Evolutionary conservation across 1,140 invertebrate species (phyloP).

Genomic region (Caenorhabditis latens): DNA sequence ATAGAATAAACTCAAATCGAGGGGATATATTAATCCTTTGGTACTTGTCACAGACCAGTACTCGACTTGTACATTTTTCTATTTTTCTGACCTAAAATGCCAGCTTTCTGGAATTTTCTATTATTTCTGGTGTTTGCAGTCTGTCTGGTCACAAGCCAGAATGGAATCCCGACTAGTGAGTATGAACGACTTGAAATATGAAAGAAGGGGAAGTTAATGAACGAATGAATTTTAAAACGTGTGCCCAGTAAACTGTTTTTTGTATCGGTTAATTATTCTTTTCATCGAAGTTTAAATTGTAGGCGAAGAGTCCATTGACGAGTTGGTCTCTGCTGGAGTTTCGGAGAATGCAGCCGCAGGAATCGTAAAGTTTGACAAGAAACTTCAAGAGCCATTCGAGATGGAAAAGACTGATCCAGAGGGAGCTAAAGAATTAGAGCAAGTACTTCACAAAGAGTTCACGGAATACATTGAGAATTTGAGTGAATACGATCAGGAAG

Average conservation of each 20-base stretch:
- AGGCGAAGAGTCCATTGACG: conserved; percentile 9
- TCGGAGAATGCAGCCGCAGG: conserved; percentile 16
- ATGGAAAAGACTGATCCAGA: conserved; percentile 16
- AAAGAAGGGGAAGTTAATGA: no score
- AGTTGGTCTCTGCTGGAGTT: neutral
- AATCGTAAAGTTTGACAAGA: conserved; percentile 40
- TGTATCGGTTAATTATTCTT: neutral
- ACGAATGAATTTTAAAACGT: neutral
- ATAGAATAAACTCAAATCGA: no score
- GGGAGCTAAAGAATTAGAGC: conserved; percentile 5
- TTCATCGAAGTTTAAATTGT: neutral
- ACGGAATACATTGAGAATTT: conserved; percentile 11
- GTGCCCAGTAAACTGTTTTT: neutral
- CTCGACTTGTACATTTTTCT: no score
- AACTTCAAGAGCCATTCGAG: conserved; percentile 34
- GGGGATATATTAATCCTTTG: no score
- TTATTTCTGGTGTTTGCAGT: no score
- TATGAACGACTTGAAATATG: no score
- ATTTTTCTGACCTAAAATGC: no score
- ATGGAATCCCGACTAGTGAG: no score
- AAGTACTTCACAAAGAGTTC: conserved; percentile 23
- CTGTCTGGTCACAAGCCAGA: no score
- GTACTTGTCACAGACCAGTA: no score
- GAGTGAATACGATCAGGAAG: conserved; percentile 35
- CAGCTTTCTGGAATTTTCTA: no score